Conservation (phyloP, 2,797 vertebrate genomes). For the Pipistrellus pipistrellus region DNA sequence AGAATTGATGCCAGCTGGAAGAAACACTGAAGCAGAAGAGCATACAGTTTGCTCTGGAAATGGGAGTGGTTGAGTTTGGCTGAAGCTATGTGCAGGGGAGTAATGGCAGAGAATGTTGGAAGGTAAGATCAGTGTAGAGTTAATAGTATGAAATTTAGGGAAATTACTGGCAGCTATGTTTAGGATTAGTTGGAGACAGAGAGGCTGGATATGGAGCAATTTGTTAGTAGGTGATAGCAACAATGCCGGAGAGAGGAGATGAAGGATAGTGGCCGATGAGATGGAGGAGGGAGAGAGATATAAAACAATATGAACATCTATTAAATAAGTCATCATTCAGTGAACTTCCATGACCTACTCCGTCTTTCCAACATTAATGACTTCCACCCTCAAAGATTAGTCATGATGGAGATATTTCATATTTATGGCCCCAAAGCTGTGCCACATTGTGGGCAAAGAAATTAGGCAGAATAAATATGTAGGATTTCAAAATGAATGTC, state of each 20-base stretch:
- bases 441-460: conserved; percentile 55
- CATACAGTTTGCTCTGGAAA: conserved; percentile 31
- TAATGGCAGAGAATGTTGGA: not conserved
- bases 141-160: conserved; percentile 22
- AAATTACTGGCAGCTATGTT: conserved; percentile 51
- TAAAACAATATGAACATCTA: conserved; percentile 30
- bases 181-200: not conserved
- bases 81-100: not conserved
- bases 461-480: conserved; percentile 5
- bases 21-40: conserved; percentile 39
- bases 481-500: conserved; percentile 61
- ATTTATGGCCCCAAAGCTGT: not conserved
- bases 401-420: conserved; percentile 63
- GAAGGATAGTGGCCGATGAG: not conserved
- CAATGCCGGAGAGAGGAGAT: not conserved
- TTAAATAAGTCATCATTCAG: conserved; percentile 41
- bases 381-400: not conserved
- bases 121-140: not conserved
- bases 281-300: not conserved
- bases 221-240: not conserved
- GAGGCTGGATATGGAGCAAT: not conserved
- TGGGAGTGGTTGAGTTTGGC: not conserved
- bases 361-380: conserved; percentile 36
- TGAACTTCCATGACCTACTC: not conserved
- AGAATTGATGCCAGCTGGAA: not conserved